Evolutionary conservation across 2,888 invertebrate species (phyloP).

Genomic region (Ryuthela nishihirai): DNA sequence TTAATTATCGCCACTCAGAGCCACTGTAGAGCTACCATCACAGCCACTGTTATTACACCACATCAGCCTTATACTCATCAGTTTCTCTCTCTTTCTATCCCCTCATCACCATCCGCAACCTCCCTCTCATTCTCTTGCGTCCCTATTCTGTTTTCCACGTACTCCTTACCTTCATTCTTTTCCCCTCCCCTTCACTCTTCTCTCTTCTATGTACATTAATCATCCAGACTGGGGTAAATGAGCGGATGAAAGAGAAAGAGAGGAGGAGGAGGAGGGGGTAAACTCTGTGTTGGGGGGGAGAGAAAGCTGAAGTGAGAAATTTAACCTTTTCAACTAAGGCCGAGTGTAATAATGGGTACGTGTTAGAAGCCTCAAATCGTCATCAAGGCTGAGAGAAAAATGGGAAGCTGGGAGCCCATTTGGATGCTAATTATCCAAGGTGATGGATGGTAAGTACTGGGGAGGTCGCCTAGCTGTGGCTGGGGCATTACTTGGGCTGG

Average conservation of each 20-base stretch:
- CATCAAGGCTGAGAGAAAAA: conserved; percentile 35
- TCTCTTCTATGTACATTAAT: no score
- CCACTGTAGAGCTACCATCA: no score
- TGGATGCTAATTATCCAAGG: conserved; percentile 35
- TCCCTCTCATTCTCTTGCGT: no score
- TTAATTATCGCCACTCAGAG: no score
- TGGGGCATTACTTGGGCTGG: background rate
- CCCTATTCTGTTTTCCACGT: no score
- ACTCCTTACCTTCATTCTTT: no score
- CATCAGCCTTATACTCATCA: no score
- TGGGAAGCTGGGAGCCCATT: conserved; percentile 35
- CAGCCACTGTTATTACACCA: no score
- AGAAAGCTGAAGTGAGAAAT: conserved; percentile 30
- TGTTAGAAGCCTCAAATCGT: conserved; percentile 37
- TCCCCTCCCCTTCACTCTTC: no score
- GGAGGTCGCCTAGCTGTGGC: conserved; percentile 31
- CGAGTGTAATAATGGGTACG: conserved; percentile 35
- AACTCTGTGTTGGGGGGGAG: conserved; percentile 25
- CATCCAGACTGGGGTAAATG: no score
- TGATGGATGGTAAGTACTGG: conserved; percentile 37
- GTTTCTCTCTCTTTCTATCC: no score
- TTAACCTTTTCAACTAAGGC: conserved; percentile 35
- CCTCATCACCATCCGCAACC: no score
- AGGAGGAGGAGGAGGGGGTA: background rate
- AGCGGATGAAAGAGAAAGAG: conserved; percentile 1